phyloP scores from a whole-genome alignment of 2,113 vertebrate species.

The Microcebus jonahi region DNA sequence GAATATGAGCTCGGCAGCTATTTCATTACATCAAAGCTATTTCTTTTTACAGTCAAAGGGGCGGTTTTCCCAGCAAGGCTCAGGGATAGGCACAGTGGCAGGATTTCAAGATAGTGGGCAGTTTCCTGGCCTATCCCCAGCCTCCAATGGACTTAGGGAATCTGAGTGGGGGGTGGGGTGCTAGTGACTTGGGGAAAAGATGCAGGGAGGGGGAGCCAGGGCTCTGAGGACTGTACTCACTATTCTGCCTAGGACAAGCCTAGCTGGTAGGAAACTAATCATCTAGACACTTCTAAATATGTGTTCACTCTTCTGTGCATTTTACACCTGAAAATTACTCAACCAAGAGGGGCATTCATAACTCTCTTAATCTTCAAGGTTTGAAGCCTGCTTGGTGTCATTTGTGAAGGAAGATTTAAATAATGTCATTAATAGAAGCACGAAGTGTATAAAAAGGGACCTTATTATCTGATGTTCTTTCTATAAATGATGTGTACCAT shows the following conservation, averaged over 20 bases:
- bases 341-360: constrained; percentile 20
- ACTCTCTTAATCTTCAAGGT: neutral
- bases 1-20: neutral
- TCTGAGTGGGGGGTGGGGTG: neutral
- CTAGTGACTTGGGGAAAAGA: neutral
- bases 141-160: neutral
- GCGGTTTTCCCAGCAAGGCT: neutral
- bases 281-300: neutral
- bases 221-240: neutral
- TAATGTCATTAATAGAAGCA: constrained; percentile 37
- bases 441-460: neutral
- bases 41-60: neutral
- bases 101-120: neutral
- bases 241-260: neutral
- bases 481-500: neutral
- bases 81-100: neutral
- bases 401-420: constrained; percentile 52
- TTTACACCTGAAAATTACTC: constrained; percentile 46
- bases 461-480: neutral
- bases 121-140: neutral
- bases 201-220: neutral
- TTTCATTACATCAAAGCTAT: neutral
- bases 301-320: constrained; percentile 24
- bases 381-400: neutral
- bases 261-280: neutral